Conservation (phyloP, 1,140 invertebrate species). For the Cherax destructor region DNA sequence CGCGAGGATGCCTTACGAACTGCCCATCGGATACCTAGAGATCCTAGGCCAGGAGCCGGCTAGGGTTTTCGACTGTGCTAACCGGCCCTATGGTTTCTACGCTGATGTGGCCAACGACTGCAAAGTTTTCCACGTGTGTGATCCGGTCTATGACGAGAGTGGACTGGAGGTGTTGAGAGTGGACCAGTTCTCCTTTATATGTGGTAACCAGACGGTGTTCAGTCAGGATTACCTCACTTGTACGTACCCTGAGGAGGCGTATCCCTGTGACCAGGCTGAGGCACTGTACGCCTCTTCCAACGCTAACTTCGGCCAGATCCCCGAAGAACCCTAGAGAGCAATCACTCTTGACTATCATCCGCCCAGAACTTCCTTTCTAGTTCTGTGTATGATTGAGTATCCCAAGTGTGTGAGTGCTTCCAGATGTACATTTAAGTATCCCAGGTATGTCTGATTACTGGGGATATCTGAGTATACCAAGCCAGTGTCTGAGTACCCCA, state of each 20-base stretch:
- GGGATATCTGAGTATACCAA: too few species aligned
- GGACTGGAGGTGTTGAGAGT: slow-evolving; percentile 16
- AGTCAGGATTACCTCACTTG: slow-evolving; percentile 90
- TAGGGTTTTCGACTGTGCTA: slow-evolving; percentile 37
- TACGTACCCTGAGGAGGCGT: slow-evolving; percentile 76
- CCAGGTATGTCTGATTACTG: too few species aligned
- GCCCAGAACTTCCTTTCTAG: too few species aligned
- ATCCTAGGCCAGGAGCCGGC: neutral
- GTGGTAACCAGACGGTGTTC: slow-evolving; percentile 94
- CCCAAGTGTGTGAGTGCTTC: too few species aligned
- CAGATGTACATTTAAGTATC: too few species aligned
- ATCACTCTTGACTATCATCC: too few species aligned
- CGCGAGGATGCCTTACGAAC: neutral
- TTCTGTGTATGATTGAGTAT: too few species aligned
- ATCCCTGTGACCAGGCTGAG: slow-evolving; percentile 10
- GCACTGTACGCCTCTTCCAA: neutral
- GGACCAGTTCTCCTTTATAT: slow-evolving; percentile 88
- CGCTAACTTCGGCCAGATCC: neutral
- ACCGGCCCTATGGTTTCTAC: slow-evolving; percentile 72
- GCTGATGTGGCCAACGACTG: slow-evolving; percentile 73
- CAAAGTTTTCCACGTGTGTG: slow-evolving; percentile 73
- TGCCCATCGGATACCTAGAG: neutral
- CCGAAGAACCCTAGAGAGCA: neutral
- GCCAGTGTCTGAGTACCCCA: too few species aligned
- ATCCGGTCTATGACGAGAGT: slow-evolving; percentile 60